Conservation (phyloP, 2,888 invertebrate species). For the Prenolepis imparis region DNA sequence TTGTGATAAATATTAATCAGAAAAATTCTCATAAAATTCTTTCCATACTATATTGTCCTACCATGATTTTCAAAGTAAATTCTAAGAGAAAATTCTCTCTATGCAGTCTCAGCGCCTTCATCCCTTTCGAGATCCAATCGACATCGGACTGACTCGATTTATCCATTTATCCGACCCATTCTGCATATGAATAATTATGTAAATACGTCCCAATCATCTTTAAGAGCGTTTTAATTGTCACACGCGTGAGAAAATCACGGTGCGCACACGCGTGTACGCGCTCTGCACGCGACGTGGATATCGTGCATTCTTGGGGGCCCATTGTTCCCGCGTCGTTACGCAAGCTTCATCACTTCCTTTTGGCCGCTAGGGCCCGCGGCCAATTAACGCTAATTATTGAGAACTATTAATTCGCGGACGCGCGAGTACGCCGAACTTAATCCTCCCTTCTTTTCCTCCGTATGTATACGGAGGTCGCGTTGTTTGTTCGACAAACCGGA, state of each 20-base stretch:
- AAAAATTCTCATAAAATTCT: too few species aligned
- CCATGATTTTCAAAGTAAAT: too few species aligned
- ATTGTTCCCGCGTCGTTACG: slow-evolving; percentile 60
- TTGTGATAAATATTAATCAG: too few species aligned
- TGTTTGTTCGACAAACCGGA: slow-evolving; percentile 14
- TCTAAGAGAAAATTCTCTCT: too few species aligned
- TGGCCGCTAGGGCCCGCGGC: slow-evolving; percentile 4
- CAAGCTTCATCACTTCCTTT: slow-evolving; percentile 59
- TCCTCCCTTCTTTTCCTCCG: not conserved
- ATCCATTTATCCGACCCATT: not conserved
- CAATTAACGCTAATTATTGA: slow-evolving; percentile 60
- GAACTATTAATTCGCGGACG: slow-evolving; percentile 50
- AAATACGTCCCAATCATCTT: slow-evolving; percentile 36
- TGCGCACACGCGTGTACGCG: slow-evolving; percentile 2
- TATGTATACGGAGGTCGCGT: slow-evolving; percentile 2
- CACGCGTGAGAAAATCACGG: slow-evolving; percentile 31
- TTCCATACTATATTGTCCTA: too few species aligned
- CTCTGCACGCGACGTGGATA: slow-evolving; percentile 42
- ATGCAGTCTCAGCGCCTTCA: not conserved
- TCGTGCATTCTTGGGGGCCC: not conserved
- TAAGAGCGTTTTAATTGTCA: slow-evolving; percentile 38
- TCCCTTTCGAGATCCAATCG: not conserved
- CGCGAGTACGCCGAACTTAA: slow-evolving; percentile 41
- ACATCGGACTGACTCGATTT: not conserved
- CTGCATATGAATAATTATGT: slow-evolving; percentile 42